Evolutionary conservation across 2,888 invertebrate species (phyloP).

Genomic region (Abrostola triplasia): DNA sequence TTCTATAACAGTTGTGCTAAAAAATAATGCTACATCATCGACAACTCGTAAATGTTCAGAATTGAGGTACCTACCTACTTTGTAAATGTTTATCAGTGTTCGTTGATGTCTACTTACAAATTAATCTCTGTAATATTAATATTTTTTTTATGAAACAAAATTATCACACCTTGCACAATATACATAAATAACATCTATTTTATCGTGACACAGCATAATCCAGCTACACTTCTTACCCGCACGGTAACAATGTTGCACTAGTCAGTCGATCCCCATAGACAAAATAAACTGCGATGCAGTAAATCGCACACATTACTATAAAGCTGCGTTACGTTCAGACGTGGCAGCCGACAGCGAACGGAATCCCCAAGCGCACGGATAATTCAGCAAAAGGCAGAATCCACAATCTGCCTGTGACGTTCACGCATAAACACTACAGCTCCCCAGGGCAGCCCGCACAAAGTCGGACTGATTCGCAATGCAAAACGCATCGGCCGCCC

Average conservation of each 20-base stretch:
- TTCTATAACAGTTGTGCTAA: slow-evolving; percentile 16
- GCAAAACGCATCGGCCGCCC: slow-evolving; percentile 85
- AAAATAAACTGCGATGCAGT: slow-evolving; percentile 39
- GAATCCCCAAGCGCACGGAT: slow-evolving; percentile 72
- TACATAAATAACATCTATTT: too few relatives aligned
- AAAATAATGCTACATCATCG: not conserved
- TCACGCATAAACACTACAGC: slow-evolving; percentile 75
- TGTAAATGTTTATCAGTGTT: too few relatives aligned
- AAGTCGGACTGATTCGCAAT: slow-evolving; percentile 86
- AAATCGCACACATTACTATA: slow-evolving; percentile 40
- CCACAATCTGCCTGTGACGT: slow-evolving; percentile 77
- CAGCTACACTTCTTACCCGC: not conserved
- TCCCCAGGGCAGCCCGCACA: slow-evolving; percentile 78
- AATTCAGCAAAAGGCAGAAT: slow-evolving; percentile 78
- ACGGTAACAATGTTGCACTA: slow-evolving; percentile 5
- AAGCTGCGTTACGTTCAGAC: slow-evolving; percentile 31
- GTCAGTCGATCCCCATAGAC: slow-evolving; percentile 45
- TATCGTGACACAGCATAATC: not conserved
- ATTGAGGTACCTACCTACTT: too few relatives aligned
- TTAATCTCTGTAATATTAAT: too few relatives aligned
- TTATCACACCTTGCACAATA: too few relatives aligned
- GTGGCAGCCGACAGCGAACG: slow-evolving; percentile 59
- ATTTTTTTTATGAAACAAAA: too few relatives aligned
- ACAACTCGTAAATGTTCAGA: too few relatives aligned
- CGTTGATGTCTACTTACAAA: too few relatives aligned